These are phyloP conservation scores for Acronicta aceris DNA, from an alignment of 2,888 invertebrate species.

Conservation along the genomic window DNA sequence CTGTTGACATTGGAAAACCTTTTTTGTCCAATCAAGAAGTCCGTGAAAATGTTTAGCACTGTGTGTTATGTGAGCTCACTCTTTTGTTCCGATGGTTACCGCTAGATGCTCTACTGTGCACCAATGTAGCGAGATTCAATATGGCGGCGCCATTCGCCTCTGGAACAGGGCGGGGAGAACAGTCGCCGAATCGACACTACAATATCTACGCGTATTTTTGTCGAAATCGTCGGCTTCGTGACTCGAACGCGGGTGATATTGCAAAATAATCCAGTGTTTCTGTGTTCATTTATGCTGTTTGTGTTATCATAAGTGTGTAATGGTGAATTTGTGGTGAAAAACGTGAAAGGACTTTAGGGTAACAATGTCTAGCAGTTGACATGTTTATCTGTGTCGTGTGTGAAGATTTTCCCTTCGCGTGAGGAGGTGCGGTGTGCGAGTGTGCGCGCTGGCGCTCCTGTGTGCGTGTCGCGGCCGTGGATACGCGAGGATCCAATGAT, in stretches of 20 bases:
- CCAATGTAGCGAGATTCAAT: conserved; percentile 80
- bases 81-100: conserved; percentile 68
- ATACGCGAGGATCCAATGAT: conserved; percentile 85
- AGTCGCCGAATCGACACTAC: conserved; percentile 85
- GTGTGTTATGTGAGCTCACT: conserved; percentile 36
- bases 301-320: conserved; percentile 83
- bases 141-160: conserved; percentile 88
- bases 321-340: conserved; percentile 85
- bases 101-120: conserved; percentile 79
- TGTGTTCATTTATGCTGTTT: conserved; percentile 82
- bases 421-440: conserved; percentile 85
- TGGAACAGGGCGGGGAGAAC: conserved; percentile 89
- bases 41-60: conserved; percentile 20
- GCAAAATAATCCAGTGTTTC: conserved; percentile 84
- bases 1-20: background rate
- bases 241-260: conserved; percentile 87
- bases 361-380: conserved; percentile 89
- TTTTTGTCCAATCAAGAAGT: conserved; percentile 5
- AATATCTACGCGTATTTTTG: conserved; percentile 87
- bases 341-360: conserved; percentile 87
- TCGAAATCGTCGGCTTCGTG: conserved; percentile 84
- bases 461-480: conserved; percentile 81
- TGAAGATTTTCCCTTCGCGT: conserved; percentile 90
- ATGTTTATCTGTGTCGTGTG: conserved; percentile 90
- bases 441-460: conserved; percentile 77